Base-by-base conservation (phyloP, 2,888 invertebrate species). In the Noctua janthina region DNA sequence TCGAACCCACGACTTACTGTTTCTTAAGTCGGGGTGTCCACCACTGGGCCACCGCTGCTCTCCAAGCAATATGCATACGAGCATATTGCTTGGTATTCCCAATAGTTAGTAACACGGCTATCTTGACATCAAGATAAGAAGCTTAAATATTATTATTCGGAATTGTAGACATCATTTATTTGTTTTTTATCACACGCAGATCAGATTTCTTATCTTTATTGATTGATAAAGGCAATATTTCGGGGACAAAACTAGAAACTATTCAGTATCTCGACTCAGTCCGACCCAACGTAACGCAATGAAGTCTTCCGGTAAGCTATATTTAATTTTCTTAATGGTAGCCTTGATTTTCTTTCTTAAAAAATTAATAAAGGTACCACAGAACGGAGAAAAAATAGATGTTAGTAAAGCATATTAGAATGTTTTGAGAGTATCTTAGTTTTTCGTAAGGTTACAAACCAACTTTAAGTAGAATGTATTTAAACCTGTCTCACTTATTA, bases 121-220 rank as follows among this genome's bases (percentile, higher is more conserved):
- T 77, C 76, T 67, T 62, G 46, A 69, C 43, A 78, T 82, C 79
- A 80, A 88, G 82, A 87, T 84, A 82, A n/a, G 46, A 62, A 43
- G 67, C 64, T 70, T 73, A 81, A 81, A 70, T 83, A 76, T 70
- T 82, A 71, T 70, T 78, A 78, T 87, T 73, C 72, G 29, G 35
- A 76, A 69, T 51, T 39, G 69, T 64, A 74, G 73, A 74, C 39
- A 62, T 62, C n/a, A 56, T 84, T 67, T 56, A 73, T 84, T 70
- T 75, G 51, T 72, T 77, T 68, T 70, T 78, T 87, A 90, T 90
- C 51, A 69, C 59, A 70, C 23, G 72, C 64, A 70, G 79, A 85
- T 87, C 79, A 77, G 83, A 87, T 85, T 85, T 75, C 59, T 69
- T 90, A 90, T 90, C 89, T 74, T 7, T 76, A 76, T 72, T 80